phyloP scores from a whole-genome alignment of 2,888 invertebrate species.

The Acronicta alni region DNA sequence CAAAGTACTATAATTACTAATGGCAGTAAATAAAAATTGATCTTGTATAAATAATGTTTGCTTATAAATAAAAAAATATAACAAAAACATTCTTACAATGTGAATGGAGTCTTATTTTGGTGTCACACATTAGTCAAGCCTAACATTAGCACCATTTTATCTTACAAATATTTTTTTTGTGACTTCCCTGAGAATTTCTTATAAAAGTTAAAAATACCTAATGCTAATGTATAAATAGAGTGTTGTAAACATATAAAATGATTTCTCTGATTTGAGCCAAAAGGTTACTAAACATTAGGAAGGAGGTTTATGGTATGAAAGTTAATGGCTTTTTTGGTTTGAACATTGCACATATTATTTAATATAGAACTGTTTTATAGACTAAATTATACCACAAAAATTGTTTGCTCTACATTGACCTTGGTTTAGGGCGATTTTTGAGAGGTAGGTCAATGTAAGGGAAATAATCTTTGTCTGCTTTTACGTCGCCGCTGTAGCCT shows the following conservation, averaged over 20 bases:
- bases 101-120: conserved; percentile 88
- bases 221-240: conserved; percentile 87
- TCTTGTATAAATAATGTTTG: conserved; percentile 86
- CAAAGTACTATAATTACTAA: conserved; percentile 81
- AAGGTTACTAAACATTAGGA: conserved; percentile 74
- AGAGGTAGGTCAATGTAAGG: conserved; percentile 75
- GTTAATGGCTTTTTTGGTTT: conserved; percentile 88
- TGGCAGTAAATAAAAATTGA: conserved; percentile 86
- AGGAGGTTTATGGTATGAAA: conserved; percentile 81
- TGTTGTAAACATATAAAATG: conserved; percentile 81
- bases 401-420: conserved; percentile 79
- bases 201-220: conserved; percentile 89
- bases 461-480: conserved; percentile 79
- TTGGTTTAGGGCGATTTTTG: conserved; percentile 76
- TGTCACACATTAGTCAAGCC: conserved; percentile 88
- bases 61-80: conserved; percentile 88
- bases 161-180: conserved; percentile 88
- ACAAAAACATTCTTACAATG: conserved; percentile 86
- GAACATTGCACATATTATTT: conserved; percentile 87
- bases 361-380: conserved; percentile 80
- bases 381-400: conserved; percentile 77
- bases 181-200: conserved; percentile 88
- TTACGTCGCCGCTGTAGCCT: conserved; percentile 67
- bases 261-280: conserved; percentile 88
- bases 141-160: conserved; percentile 88